Conservation (phyloP, 2,888 invertebrate genomes). For the Cerastis leucographa region DNA sequence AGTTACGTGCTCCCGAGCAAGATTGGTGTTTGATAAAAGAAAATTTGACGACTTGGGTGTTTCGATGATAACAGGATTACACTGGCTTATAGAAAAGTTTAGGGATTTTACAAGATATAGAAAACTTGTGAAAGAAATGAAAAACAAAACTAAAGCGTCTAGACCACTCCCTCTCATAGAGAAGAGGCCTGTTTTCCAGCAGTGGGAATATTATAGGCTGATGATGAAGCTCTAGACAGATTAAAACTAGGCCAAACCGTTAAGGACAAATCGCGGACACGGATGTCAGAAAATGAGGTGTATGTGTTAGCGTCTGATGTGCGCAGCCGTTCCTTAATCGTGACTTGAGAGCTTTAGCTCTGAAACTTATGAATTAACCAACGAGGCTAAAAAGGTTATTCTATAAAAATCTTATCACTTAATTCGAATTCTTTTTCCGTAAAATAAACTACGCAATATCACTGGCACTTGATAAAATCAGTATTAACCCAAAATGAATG, state of each 20-base stretch:
- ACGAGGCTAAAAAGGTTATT: background rate
- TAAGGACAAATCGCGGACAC: background rate
- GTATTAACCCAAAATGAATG: conserved; percentile 46
- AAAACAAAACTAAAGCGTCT: too few species aligned
- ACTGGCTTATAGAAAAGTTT: conserved; percentile 23
- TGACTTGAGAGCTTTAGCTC: background rate
- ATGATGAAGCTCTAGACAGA: background rate
- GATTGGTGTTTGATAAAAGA: conserved; percentile 66
- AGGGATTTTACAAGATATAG: background rate
- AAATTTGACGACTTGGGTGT: conserved; percentile 63
- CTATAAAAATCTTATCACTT: background rate
- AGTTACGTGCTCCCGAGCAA: conserved; percentile 49
- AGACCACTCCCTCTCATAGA: too few species aligned
- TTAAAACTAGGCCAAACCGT: background rate
- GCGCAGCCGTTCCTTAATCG: background rate
- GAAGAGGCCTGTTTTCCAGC: too few species aligned
- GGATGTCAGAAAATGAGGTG: background rate
- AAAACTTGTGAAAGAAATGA: background rate
- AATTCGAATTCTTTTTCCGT: background rate
- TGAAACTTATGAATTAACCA: background rate
- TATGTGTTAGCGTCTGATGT: too few species aligned
- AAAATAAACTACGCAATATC: conserved; percentile 41
- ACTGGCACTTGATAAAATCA: conserved; percentile 59
- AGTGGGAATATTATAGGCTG: too few species aligned
- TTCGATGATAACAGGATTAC: conserved; percentile 55